Evolutionary conservation across 2,113 vertebrate genomes (phyloP).

Genomic region (Calonectris borealis): DNA sequence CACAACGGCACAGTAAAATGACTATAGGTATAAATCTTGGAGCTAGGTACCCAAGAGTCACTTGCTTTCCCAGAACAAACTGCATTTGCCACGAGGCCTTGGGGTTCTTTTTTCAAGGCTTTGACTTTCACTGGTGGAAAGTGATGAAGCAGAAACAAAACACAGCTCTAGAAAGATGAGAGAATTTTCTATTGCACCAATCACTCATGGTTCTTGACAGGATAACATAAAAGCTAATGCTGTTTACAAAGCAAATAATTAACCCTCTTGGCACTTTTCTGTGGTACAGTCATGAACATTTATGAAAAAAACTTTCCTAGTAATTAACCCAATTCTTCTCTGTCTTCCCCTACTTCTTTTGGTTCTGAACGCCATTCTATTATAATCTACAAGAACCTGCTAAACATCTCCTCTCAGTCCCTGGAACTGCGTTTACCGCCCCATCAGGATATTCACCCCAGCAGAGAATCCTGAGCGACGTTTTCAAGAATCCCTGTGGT

Average conservation of each 20-base stretch:
- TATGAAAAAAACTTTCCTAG: not conserved
- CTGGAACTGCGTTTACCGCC: not conserved
- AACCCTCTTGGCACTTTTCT: not conserved
- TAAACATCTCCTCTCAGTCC: not conserved
- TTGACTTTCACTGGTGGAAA: not conserved
- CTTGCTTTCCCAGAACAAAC: not conserved
- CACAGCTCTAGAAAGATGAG: not conserved
- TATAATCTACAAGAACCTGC: not conserved
- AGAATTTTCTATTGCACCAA: not conserved
- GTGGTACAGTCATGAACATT: not conserved
- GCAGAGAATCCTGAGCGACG: not conserved
- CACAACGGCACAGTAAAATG: not conserved
- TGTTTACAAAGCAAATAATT: conserved; percentile 10
- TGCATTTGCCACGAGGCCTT: not conserved
- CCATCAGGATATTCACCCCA: not conserved
- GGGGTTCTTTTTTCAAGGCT: not conserved
- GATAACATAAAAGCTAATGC: not conserved
- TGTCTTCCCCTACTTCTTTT: not conserved
- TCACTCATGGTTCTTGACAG: not conserved
- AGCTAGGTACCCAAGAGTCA: not conserved
- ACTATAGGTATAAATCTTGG: not conserved
- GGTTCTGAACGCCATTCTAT: not conserved
- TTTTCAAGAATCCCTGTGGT: not conserved
- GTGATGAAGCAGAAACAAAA: not conserved
- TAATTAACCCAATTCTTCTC: not conserved